Evolutionary conservation across 2,113 vertebrate genomes (phyloP), one percentile per base, ranked within the genome.

Genomic region (Gobiocypris rarus): DNA sequence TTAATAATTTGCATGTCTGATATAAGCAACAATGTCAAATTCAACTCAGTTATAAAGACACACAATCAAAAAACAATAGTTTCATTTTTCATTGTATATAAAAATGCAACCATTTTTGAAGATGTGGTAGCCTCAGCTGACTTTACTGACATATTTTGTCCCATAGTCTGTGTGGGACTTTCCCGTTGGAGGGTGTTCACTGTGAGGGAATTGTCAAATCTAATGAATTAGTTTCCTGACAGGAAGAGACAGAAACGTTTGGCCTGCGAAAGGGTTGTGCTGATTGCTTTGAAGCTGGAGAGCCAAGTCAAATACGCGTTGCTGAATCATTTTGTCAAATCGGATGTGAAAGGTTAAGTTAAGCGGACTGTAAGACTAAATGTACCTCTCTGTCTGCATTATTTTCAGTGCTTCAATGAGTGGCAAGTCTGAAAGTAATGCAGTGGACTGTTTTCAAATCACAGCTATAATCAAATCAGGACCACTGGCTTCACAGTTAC

Each of bases 271-370:
- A 84, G 91, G 86, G 86, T 87, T 63, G 1, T 83, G 78, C 86
- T 91, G 89, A 93, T 92, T 91, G 88, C 89, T 91, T 90, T 91
- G 92, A 94, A 92, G 89, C 86, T 28, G 45, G 88, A 89, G 86
- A 91, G 93, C 90, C 92, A 92, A 90, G 86, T 92, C 75, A 77
- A 85, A 92, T 91, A 88, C 88, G 82, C 67, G 67, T 83, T 83
- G 90, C 88, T 88, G 86, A 89, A 85, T 90, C 85, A 86, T 86
- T 85, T 3, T 89, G 92, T 93, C 92, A 89, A 89, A 92, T 92
- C 84, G 79, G 78, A 93, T 93, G 86, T 87, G 88, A 91, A 85
- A 87, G 85, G 69, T 52, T 73, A 79, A 90, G 87, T 91, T 89
- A 87, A 89, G 89, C 71, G 59, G 90, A 79, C 86, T 58, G 58